phyloP scores from a whole-genome alignment of 2,113 vertebrate genomes.

The Chaetodon auriga region DNA sequence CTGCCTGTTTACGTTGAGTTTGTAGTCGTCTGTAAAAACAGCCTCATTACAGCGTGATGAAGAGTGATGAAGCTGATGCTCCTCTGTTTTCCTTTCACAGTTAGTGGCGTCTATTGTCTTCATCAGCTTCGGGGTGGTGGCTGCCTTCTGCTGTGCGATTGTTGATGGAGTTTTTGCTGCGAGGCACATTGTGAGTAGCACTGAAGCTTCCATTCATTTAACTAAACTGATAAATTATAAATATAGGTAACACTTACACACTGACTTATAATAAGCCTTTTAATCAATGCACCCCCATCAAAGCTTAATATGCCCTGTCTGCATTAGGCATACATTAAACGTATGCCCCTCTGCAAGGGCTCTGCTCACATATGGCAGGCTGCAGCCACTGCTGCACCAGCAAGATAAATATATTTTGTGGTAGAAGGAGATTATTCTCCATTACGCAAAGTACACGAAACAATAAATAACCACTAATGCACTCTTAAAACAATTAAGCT shows the following conservation, averaged over 20 bases:
- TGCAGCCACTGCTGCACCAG: constrained; percentile 19
- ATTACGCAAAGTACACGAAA: constrained; percentile 45
- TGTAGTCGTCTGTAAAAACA: background rate
- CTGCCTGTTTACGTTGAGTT: background rate
- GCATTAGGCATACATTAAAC: constrained; percentile 8
- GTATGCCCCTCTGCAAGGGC: background rate
- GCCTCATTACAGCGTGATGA: background rate
- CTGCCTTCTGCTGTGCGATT: constrained; percentile 98
- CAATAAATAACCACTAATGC: constrained; percentile 62
- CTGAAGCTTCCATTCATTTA: constrained; percentile 10
- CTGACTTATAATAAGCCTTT: constrained; percentile 1
- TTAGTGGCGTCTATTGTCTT: constrained; percentile 98
- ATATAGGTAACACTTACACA: constrained; percentile 2
- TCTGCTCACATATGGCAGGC: constrained; percentile 1
- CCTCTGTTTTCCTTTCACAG: constrained; percentile 78
- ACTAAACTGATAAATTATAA: constrained; percentile 30
- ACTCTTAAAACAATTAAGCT: constrained; percentile 58
- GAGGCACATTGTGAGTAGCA: constrained; percentile 95
- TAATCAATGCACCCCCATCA: constrained; percentile 39
- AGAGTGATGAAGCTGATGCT: constrained; percentile 25
- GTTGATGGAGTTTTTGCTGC: constrained; percentile 98
- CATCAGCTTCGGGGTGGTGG: constrained; percentile 98
- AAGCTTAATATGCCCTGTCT: constrained; percentile 9
- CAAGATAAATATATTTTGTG: constrained; percentile 35
- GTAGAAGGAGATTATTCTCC: constrained; percentile 16